Evolutionary conservation across 1,140 invertebrate species (phyloP).

Genomic region (Bombus impatiens): DNA sequence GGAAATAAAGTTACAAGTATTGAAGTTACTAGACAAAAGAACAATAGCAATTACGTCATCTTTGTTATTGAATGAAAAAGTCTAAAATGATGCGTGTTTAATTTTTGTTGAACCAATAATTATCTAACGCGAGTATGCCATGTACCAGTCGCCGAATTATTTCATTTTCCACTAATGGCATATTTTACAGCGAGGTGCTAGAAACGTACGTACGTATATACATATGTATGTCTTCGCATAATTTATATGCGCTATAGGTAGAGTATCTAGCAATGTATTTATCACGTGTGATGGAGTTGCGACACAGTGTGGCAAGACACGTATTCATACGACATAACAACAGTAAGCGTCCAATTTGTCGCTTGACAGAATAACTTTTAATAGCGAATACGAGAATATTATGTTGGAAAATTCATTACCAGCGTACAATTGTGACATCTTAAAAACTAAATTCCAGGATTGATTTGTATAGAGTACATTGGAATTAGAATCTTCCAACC

Average conservation of each 20-base stretch:
- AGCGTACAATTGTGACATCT: no score
- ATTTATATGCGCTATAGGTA: neutral
- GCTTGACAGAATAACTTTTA: conserved; percentile 14
- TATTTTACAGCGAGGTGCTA: neutral
- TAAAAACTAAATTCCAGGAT: neutral
- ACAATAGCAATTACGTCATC: no score
- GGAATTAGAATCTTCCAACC: no score
- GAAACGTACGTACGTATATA: neutral
- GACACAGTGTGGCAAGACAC: neutral
- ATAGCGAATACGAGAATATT: neutral
- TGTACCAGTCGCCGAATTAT: neutral
- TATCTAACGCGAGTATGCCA: no score
- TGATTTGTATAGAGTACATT: no score
- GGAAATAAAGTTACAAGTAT: no score
- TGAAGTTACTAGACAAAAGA: no score
- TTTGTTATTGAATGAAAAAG: no score
- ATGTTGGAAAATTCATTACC: neutral
- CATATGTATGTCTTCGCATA: neutral
- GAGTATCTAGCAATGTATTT: neutral
- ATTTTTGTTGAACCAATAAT: no score
- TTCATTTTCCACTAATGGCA: neutral
- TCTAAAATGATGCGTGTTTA: no score
- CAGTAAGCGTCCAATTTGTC: neutral
- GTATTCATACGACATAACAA: neutral
- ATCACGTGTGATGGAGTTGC: conserved; percentile 1